Percentiles rank a stretch among this genome's conserved stretches.
Conservation (phyloP, 2,888 invertebrate species). For the Sarcophaga carnaria region DNA sequence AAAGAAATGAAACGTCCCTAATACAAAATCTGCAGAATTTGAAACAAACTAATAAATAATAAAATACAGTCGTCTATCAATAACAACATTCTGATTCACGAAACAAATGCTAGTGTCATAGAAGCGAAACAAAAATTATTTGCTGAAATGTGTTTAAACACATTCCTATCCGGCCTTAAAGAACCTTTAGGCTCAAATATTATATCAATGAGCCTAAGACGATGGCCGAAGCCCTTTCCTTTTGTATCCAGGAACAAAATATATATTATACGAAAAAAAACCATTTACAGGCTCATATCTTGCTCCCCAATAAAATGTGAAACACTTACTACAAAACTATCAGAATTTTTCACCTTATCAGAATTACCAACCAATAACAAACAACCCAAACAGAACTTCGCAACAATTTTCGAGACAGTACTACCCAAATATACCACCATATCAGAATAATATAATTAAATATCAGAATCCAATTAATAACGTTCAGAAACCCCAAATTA, state of each 20-base stretch:
- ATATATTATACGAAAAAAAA: conserved; percentile 24
- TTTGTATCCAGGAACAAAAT: conserved; percentile 42
- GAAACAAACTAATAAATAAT: conserved; percentile 50
- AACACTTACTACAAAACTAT: conserved; percentile 22
- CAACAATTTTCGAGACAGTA: conserved; percentile 23
- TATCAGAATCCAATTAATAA: conserved; percentile 17
- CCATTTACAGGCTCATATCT: conserved; percentile 14
- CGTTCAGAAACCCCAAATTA: conserved; percentile 17
- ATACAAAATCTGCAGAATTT: conserved; percentile 65
- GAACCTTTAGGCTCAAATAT: conserved; percentile 39
- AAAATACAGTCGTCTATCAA: conserved; percentile 63
- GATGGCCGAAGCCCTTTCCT: conserved; percentile 30
- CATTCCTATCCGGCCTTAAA: conserved; percentile 40
- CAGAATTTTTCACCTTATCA: neutral
- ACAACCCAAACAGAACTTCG: conserved; percentile 19
- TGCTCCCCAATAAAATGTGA: conserved; percentile 13
- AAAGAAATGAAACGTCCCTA: conserved; percentile 29
- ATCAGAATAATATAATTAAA: conserved; percentile 40
- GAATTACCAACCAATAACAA: conserved; percentile 17
- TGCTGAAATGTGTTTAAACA: conserved; percentile 37
- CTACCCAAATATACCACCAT: conserved; percentile 23
- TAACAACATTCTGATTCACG: conserved; percentile 54
- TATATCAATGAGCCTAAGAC: conserved; percentile 35
- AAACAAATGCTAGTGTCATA: conserved; percentile 24
- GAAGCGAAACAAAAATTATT: conserved; percentile 34